Base-by-base conservation (phyloP, 2,888 invertebrate species). In the Cosmopolites sordidus region DNA sequence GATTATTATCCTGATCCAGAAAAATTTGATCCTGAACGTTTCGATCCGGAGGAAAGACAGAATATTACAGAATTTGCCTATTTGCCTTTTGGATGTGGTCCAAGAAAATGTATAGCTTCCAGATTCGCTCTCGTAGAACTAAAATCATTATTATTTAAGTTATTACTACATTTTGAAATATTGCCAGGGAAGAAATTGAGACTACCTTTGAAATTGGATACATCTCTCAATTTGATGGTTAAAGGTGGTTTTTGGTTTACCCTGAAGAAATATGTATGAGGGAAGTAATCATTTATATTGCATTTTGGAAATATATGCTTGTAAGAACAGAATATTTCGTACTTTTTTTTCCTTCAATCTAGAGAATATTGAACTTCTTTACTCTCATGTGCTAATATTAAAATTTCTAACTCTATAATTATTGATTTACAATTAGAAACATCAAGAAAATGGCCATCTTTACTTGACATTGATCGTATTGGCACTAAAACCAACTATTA, bases 171-270 rank as follows among this genome's bases (percentile, higher is more conserved):
- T 46, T 46, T 38, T 38, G 38, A 46, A 14, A 46, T 38, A 14
- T 17, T 38, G 1, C 62, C 65, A 1, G 60, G 56, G 17, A 62
- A 63, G 11, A 69, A 58, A 38, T 49, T 58, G 0, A 2, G 27
- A 8, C 51, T 59, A 30, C 62, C 62, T 6, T 15, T 60, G 16
- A 49, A 33, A 22, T 14, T 52, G 14, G 6, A 2, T n/a, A 18
- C 2, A 12, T 17, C 27, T 5, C 8, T 27, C 2, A n/a, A 12
- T 18, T 11, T 12, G 8, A 15, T 15, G 4, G 60, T 65, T 8
- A 63, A 64, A 44, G 54, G 58, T 33, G 68, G 68, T n/a, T 65
- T 66, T 52, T 64, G 63, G 63, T 59, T 69, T 16, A 66, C 65
- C n/a, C 51, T 69, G n/a, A 63, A 65, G 43, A 43, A 39, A n/a